Evolutionary conservation across 2,888 invertebrate species (phyloP).

Genomic region (Drosophila nr. perissopoda): DNA sequence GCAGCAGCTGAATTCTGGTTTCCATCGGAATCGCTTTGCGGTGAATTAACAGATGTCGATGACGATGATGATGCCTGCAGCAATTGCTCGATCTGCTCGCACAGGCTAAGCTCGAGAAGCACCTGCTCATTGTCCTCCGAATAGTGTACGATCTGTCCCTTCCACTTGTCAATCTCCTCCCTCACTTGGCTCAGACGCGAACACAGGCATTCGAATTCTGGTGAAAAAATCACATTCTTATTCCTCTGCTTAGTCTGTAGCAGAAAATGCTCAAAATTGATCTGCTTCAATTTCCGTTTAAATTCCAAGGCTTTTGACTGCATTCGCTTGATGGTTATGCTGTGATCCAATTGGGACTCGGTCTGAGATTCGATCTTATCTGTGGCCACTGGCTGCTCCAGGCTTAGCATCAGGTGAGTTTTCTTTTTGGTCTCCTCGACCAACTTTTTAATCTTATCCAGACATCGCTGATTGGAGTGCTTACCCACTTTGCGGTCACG

Average conservation of each 20-base stretch:
- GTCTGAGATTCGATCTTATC: neutral
- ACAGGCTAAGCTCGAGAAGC: constrained; percentile 37
- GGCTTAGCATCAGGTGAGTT: neutral
- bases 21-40: constrained; percentile 16
- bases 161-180: constrained; percentile 59
- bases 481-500: constrained; percentile 18
- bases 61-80: constrained; percentile 12
- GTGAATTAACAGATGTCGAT: neutral
- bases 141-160: constrained; percentile 48
- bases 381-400: neutral
- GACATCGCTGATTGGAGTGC: constrained; percentile 22
- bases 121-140: constrained; percentile 51
- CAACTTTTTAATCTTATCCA: neutral
- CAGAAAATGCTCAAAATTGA: constrained; percentile 37
- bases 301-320: neutral
- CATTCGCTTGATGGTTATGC: neutral
- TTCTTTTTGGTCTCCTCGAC: neutral
- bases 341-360: neutral
- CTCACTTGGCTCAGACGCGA: constrained; percentile 47
- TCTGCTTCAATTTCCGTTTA: constrained; percentile 8
- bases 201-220: constrained; percentile 46
- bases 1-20: constrained; percentile 2
- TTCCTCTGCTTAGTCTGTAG: constrained; percentile 1
- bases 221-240: neutral
- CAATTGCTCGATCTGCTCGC: constrained; percentile 49